phyloP scores from a whole-genome alignment of 2,888 invertebrate species.

The Plagiodera versicolora region DNA sequence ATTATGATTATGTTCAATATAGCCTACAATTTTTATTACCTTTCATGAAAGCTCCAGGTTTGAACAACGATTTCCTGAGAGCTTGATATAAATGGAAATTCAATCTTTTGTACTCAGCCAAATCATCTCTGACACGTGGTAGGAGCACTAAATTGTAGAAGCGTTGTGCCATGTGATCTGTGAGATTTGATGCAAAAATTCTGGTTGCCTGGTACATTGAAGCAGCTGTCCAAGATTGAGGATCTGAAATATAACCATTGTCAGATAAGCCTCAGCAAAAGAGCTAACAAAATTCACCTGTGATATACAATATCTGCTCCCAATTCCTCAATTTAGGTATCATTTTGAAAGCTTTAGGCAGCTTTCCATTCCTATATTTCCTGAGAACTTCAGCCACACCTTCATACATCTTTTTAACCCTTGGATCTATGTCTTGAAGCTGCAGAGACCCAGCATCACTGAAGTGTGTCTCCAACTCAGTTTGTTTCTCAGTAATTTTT shows the following conservation, averaged over 20 bases:
- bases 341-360: constrained; percentile 98
- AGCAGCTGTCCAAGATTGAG: constrained; percentile 96
- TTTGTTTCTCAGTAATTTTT: constrained; percentile 90
- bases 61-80: constrained; percentile 88
- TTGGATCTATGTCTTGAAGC: constrained; percentile 82
- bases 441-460: constrained; percentile 77
- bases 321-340: constrained; percentile 90
- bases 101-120: constrained; percentile 90
- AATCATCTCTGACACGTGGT: constrained; percentile 91
- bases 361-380: constrained; percentile 91
- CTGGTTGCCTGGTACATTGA: constrained; percentile 95
- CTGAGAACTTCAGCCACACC: constrained; percentile 85
- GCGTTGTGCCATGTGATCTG: constrained; percentile 94
- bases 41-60: constrained; percentile 98
- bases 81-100: constrained; percentile 98
- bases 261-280: too few relatives aligned
- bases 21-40: too few relatives aligned
- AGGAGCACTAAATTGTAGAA: constrained; percentile 92
- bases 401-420: constrained; percentile 84
- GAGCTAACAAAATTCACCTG: constrained; percentile 24
- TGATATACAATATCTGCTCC: constrained; percentile 58
- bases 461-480: constrained; percentile 83
- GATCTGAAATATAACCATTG: constrained; percentile 58
- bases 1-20: too few relatives aligned
- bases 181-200: constrained; percentile 95